Evolutionary conservation across 2,113 vertebrate species (phyloP), one percentile per base, ranked within the genome.

Genomic region (Hyaena hyaena): DNA sequence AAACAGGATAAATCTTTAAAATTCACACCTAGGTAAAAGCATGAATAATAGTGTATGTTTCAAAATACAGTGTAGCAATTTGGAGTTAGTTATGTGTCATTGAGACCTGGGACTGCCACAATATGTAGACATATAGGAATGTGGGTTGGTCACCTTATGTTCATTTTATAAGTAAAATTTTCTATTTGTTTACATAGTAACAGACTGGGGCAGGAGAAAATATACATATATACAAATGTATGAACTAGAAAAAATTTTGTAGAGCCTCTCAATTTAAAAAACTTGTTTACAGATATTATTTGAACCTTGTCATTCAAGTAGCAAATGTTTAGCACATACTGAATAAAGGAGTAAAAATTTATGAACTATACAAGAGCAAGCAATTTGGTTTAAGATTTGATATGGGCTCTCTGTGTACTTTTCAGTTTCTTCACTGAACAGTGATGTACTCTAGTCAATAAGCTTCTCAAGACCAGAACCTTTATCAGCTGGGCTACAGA

Each of bases 201-300:
- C 33, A 66, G 17, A 74, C 4, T 63, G 6, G 89, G 77, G 61
- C 4, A 66, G 6, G 33, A 83, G 26, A 63, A 83, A 83, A 58
- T 6, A 58, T 8, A 61, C 9, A 80, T 48, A n/a, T 4, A 90
- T 3, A 65, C 2, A 45, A 69, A 89, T 90, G 61, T 86, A 65
- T 58, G 3, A 95, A 88, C 21, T 16, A 53, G 21, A 17, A 77
- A 89, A 93, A 82, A 92, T 69, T 48, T 23, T 73, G 15, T 19
- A 79, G 17, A 82, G 71, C 1, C n/a, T 93, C 55, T 93, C n/a
- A 68, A n/a, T 69, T 95, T 43, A 26, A 83, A 94, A 74, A 88
- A 33, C 16, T 48, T 82, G 4, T 35, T 93, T 92, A 88, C 21
- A 88, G 43, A 87, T 83, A 87, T 35, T 65, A 83, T 43, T 83